Percentiles rank a stretch among this genome's conserved stretches.
These are phyloP conservation scores for Lepidothrix coronata DNA, from an alignment of 2,113 vertebrate genomes.

Conservation along the genomic window DNA sequence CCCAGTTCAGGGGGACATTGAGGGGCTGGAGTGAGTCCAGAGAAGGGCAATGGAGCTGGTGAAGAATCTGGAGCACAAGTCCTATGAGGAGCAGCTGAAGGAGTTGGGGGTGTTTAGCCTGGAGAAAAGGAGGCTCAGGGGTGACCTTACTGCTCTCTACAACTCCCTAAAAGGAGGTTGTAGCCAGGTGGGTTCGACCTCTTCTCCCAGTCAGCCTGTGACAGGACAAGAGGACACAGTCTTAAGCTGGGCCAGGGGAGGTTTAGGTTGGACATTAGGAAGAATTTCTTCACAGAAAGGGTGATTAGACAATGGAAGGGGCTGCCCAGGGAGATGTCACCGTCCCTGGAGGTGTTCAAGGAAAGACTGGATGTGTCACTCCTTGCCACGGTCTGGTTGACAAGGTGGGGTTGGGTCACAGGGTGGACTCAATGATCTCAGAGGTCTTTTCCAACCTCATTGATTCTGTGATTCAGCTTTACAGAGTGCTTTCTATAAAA, in stretches of 20 bases:
- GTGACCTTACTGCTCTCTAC: not conserved
- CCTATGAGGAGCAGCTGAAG: not conserved
- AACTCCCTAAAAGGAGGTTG: too few species aligned
- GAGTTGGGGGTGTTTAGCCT: not conserved
- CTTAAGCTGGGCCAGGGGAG: not conserved
- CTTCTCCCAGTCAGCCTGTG: not conserved
- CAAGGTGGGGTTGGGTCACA: fast-evolving
- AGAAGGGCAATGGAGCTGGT: not conserved
- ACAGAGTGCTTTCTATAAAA: constrained; percentile 18
- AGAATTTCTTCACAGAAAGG: not conserved
- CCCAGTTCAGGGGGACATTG: fast-evolving
- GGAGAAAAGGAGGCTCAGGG: not conserved
- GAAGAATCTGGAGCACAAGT: not conserved
- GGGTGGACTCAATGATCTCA: not conserved
- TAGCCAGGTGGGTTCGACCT: not conserved
- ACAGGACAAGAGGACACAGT: not conserved
- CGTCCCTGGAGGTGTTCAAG: not conserved
- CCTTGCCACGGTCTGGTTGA: not conserved
- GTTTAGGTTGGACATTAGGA: not conserved
- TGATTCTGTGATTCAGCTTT: not conserved
- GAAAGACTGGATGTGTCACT: fast-evolving
- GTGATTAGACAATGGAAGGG: fast-evolving
- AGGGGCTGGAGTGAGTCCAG: fast-evolving
- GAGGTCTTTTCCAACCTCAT: not conserved
- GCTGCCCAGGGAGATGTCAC: not conserved